Base-by-base conservation (phyloP, 1,140 invertebrate species). In the Zaprionus africanus region DNA sequence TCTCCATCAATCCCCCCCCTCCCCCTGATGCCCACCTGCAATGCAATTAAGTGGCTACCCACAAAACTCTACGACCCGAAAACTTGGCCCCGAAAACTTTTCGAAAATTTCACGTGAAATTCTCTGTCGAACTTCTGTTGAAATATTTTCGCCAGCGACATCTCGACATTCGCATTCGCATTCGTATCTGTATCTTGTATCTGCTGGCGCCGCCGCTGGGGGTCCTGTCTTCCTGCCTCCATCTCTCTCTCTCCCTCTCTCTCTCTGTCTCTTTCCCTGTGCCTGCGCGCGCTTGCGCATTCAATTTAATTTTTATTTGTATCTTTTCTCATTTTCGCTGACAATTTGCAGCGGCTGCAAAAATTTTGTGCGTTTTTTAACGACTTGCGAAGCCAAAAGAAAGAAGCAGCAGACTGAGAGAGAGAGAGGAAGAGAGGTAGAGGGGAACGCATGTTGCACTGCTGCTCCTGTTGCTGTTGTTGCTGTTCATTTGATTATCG, bases 231-330 rank as follows among this genome's bases (percentile, higher is more conserved):
- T 88, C 85, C 84, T 85, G 81, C 74, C 73, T 65, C 69, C 19
- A 28, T 67, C 63, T 19, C 71, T 17, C 1, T 36, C 17, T 56
- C 78, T 73, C 22, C 2, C 22, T 22, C 22, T 22, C 22, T 22
- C 22, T 76, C 73, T 65, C 69, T 24, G 36, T 67, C 63, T 19
- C 71, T 17, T 3, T 36, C 17, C 58, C 78, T 76, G 43, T 15
- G 17, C 3, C 38, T 19, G 26, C 71, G 78, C 86, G 72, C 85
- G 76, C 78, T 78, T 79, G 79, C 85, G 85, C 85, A 79, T 84
- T 88, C 78, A 81, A 87, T 81, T 88, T 88, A 88, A 90, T 90
- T 88, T 90, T 90, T 88, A 88, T 88, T 88, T 87, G 79, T 81
- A 69, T 80, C 41, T 46, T 46, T 41, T 46, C 41, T 46, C 41